A percentile compares a stretch with the other conserved stretches of the same genome.
phyloP scores from a whole-genome alignment of 2,797 vertebrate genomes.

The Pteropus rufus region DNA sequence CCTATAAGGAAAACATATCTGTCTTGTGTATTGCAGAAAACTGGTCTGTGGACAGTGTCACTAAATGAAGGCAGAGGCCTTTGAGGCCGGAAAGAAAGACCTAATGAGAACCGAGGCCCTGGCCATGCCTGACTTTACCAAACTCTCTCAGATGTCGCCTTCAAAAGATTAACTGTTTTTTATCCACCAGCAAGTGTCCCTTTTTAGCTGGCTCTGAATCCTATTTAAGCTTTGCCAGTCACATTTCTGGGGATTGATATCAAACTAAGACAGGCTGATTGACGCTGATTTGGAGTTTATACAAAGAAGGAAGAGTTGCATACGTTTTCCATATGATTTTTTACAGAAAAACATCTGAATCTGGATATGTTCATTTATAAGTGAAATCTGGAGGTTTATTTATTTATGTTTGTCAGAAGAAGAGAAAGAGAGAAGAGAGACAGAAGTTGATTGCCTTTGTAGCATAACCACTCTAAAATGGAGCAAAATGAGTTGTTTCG shows the following conservation, averaged over 20 bases:
- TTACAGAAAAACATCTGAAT: constrained; percentile 53
- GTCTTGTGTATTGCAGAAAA: constrained; percentile 56
- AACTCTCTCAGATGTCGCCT: constrained; percentile 47
- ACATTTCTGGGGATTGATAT: constrained; percentile 20
- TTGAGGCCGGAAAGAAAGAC: not conserved
- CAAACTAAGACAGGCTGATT: constrained; percentile 35
- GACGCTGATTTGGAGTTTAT: not conserved
- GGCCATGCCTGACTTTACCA: not conserved
- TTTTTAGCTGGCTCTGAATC: constrained; percentile 26
- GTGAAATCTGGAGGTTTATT: constrained; percentile 38
- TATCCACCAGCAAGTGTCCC: constrained; percentile 7
- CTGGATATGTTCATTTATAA: constrained; percentile 45
- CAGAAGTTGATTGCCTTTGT: not conserved
- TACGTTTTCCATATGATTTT: constrained; percentile 46
- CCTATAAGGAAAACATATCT: constrained; percentile 62
- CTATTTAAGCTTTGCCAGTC: constrained; percentile 34
- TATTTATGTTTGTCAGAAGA: constrained; percentile 38
- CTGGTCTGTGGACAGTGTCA: constrained; percentile 53
- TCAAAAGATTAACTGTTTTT: constrained; percentile 60
- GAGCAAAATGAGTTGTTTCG: constrained; percentile 19
- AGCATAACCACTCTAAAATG: constrained; percentile 9
- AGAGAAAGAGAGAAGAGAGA: not conserved
- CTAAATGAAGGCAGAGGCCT: constrained; percentile 41
- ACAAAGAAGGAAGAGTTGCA: not conserved
- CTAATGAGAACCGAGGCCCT: not conserved